Evolutionary conservation across 2,888 invertebrate species (phyloP), one percentile per base, ranked within the genome.

Genomic region (Neoascia interrupta): DNA sequence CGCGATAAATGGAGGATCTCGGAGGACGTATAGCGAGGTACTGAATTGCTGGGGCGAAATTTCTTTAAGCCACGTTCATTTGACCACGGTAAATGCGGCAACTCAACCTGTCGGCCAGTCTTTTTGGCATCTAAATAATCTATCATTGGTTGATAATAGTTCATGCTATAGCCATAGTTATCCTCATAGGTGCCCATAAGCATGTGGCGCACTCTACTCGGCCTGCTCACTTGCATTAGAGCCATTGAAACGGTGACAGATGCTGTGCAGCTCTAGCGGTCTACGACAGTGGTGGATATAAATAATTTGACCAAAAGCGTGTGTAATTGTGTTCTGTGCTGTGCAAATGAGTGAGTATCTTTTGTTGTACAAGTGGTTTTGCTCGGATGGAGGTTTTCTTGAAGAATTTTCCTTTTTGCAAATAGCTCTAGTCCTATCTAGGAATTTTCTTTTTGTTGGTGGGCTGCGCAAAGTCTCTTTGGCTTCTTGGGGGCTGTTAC

Each of bases 121-220:
- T 92, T 91, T 89, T 93, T 94, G 41, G 91, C 92, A 85, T 93
- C 93, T 83, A 96, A 92, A 85, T 94, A 95, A 88, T 96, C 95
- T 84, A 96, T 92, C 95, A 96, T 95, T 49, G 95, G 95, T 87
- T 95, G 94, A 89, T 96, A 96, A 88, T 92, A 95, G 89, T 95
- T 94, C 85, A 95, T 94, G 54, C 94, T 95, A 87, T 93, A 94
- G 82, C 94, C 94, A 89, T 95, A 96, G 89, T 96, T 96, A 88
- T 93, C 93, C 85, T 94, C 93, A 89, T 95, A 96, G 69, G 93
- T 92, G 63, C 92, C 83, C 76, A 82, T 81, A 36, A 83, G 83
- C 73, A 83, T 82, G 70, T 84, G 87, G 64, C 87, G 86, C 51
- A 86, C 84, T 66, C 87, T 87, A 51, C 84, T 84, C 60, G 86